These are phyloP conservation scores for Bathybates hornii DNA, from an alignment of 2,113 vertebrate genomes.

Conservation along the genomic window DNA sequence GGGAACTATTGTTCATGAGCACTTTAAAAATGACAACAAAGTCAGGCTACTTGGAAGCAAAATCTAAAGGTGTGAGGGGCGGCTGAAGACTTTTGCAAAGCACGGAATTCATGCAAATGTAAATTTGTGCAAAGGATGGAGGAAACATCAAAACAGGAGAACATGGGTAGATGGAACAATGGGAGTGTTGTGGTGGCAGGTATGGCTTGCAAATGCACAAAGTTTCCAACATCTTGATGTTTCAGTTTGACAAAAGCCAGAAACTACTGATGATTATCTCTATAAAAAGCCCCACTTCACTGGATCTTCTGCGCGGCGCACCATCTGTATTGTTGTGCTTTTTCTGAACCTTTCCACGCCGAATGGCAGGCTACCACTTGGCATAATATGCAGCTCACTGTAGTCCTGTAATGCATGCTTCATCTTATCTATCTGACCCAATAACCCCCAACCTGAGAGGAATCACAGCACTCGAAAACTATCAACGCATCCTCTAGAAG, in stretches of 20 bases:
- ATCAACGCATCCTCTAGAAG: slow-evolving; percentile 31
- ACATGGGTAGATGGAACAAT: neutral
- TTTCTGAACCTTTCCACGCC: neutral
- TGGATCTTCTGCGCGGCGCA: neutral
- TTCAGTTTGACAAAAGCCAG: neutral
- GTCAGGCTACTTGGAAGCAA: neutral
- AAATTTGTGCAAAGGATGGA: neutral
- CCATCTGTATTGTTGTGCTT: neutral
- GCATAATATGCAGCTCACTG: neutral
- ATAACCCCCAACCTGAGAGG: neutral
- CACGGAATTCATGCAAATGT: neutral
- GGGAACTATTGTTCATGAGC: neutral
- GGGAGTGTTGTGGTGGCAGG: neutral
- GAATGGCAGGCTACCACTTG: neutral
- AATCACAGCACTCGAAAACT: slow-evolving; percentile 29
- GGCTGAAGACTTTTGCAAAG: neutral
- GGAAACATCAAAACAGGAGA: neutral
- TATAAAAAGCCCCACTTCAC: neutral
- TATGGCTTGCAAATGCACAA: neutral
- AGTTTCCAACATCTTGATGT: neutral
- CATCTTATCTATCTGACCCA: slow-evolving; percentile 12
- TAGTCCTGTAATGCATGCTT: neutral
- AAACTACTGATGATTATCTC: neutral
- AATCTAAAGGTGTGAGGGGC: neutral
- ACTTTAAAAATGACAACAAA: neutral